Evolutionary conservation across 2,888 invertebrate genomes (phyloP).

Genomic region (Hemistola chrysoprasaria): DNA sequence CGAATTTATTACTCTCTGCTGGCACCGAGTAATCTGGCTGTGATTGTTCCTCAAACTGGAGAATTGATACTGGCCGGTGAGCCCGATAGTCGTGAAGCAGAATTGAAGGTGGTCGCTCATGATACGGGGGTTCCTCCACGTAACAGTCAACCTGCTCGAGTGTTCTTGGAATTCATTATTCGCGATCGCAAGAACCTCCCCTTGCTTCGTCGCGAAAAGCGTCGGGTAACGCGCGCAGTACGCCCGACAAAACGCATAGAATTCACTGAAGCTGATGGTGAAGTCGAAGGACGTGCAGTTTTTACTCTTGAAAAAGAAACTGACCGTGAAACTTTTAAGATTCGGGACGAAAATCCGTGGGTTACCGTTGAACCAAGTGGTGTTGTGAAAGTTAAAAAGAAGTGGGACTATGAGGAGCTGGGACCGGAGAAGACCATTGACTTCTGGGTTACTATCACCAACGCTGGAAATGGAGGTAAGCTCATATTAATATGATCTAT

Average conservation of each 20-base stretch:
- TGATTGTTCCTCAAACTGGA: slow-evolving; percentile 96
- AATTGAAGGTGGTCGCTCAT: slow-evolving; percentile 91
- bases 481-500: too few species aligned
- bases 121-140: slow-evolving; percentile 89
- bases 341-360: slow-evolving; percentile 96
- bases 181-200: slow-evolving; percentile 83
- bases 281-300: slow-evolving; percentile 92
- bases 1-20: slow-evolving; percentile 93
- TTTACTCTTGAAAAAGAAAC: slow-evolving; percentile 96
- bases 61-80: slow-evolving; percentile 92
- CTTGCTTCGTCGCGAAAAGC: slow-evolving; percentile 86
- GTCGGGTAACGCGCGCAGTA: slow-evolving; percentile 94
- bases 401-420: slow-evolving; percentile 98
- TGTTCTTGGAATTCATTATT: slow-evolving; percentile 87
- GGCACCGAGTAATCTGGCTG: slow-evolving; percentile 90
- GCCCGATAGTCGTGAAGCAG: slow-evolving; percentile 85
- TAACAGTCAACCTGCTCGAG: slow-evolving; percentile 87
- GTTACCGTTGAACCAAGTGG: slow-evolving; percentile 96
- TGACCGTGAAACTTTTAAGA: slow-evolving; percentile 95
- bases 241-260: slow-evolving; percentile 96
- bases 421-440: slow-evolving; percentile 97
- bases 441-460: slow-evolving; percentile 97
- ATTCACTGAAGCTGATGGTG: slow-evolving; percentile 95
- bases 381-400: slow-evolving; percentile 95
- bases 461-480: slow-evolving; percentile 94